A percentile compares a stretch with the other conserved stretches of the same genome.
Evolutionary conservation across 2,888 invertebrate genomes (phyloP).

Genomic region (Lasioglossum oenotherae): DNA sequence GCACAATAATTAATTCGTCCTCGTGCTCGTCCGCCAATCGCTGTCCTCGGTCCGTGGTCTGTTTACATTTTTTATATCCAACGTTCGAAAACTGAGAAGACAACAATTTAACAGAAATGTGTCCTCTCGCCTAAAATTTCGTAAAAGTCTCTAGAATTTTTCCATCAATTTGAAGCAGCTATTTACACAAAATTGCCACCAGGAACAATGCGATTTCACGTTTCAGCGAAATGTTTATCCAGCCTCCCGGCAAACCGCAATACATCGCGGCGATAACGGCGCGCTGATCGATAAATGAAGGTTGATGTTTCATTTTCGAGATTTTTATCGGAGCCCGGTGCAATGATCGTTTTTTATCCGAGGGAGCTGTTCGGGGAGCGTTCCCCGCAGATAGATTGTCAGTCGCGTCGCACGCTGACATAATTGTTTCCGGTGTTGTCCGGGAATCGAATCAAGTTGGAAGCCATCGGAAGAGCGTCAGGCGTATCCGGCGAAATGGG

Average conservation of each 20-base stretch:
- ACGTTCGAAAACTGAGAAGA: too few relatives aligned
- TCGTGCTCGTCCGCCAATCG: too few relatives aligned
- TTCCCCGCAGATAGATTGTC: constrained; percentile 47
- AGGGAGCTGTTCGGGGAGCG: constrained; percentile 12
- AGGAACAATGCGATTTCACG: neutral
- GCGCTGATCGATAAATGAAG: neutral
- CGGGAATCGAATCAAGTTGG: constrained; percentile 63
- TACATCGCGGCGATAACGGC: neutral
- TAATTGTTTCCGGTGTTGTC: constrained; percentile 61
- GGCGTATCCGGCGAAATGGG: constrained; percentile 29
- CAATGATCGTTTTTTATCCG: constrained; percentile 37
- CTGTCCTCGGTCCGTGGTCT: too few relatives aligned
- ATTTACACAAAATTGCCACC: neutral
- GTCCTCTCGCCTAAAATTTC: too few relatives aligned
- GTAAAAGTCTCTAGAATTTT: neutral
- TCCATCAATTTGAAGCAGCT: neutral
- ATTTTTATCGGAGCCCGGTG: neutral
- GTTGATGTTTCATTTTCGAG: constrained; percentile 33
- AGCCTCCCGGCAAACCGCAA: neutral
- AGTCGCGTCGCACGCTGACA: constrained; percentile 53
- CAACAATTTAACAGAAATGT: neutral
- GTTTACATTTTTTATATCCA: too few relatives aligned
- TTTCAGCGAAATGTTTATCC: neutral
- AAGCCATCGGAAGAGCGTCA: constrained; percentile 53
- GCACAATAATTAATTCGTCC: too few relatives aligned